Evolutionary conservation across 2,113 vertebrate species (phyloP).

Genomic region (Andinoacara biseriatus): DNA sequence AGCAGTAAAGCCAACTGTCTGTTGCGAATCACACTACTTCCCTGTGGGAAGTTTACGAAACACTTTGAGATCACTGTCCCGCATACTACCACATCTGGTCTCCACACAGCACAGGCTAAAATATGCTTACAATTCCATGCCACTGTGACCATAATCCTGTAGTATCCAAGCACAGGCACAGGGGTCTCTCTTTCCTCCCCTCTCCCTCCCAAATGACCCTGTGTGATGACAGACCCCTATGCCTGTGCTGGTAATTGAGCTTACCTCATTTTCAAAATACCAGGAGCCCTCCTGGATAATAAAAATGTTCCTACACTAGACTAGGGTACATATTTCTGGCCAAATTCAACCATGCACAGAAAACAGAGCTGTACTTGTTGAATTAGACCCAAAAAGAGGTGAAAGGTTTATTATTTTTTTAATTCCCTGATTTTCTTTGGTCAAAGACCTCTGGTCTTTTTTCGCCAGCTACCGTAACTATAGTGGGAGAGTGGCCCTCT

Average conservation of each 20-base stretch:
- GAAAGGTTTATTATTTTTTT: constrained; percentile 43
- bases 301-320: constrained; percentile 66
- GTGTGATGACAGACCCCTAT: constrained; percentile 67
- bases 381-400: constrained; percentile 45
- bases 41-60: constrained; percentile 17
- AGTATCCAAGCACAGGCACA: constrained; percentile 57
- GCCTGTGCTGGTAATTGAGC: constrained; percentile 74
- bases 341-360: constrained; percentile 51
- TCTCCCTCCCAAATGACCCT: constrained; percentile 53
- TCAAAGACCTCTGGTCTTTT: constrained; percentile 7
- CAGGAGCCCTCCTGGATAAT: constrained; percentile 55
- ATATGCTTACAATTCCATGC: constrained; percentile 73
- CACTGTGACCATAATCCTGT: constrained; percentile 68
- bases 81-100: constrained; percentile 63
- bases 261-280: constrained; percentile 78
- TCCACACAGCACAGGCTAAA: constrained; percentile 56
- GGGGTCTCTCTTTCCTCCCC: constrained; percentile 60
- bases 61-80: constrained; percentile 5
- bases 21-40: not conserved
- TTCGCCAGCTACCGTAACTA: constrained; percentile 31
- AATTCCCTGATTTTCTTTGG: constrained; percentile 59
- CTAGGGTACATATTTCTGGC: constrained; percentile 65
- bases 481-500: constrained; percentile 69
- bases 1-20: not conserved
- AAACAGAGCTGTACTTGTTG: constrained; percentile 61